phyloP scores from a whole-genome alignment of 2,113 vertebrate species.

The Hiodon tergisus region DNA sequence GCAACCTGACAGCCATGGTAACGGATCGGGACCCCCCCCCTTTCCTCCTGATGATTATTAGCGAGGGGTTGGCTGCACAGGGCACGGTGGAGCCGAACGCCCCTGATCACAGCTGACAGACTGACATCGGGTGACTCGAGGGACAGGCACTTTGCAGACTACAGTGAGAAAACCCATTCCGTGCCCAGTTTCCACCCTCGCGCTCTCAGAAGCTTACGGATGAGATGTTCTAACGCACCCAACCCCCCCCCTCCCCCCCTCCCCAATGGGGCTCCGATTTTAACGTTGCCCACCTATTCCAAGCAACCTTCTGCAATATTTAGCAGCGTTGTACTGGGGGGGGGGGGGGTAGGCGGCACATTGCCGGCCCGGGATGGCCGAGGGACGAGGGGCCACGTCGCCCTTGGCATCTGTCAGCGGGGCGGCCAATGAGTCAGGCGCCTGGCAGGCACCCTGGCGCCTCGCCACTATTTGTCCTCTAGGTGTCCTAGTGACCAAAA shows the following conservation, averaged over 20 bases:
- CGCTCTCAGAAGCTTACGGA: slow-evolving; percentile 16
- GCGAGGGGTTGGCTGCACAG: no score
- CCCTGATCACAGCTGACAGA: no score
- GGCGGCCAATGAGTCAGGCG: slow-evolving; percentile 37
- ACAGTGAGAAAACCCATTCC: no score
- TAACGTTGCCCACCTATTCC: slow-evolving; percentile 37
- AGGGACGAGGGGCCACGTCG: neutral
- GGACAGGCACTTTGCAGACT: no score
- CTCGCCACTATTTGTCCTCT: slow-evolving; percentile 47
- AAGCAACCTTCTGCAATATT: slow-evolving; percentile 43
- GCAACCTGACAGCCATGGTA: no score
- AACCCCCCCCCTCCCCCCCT: no score
- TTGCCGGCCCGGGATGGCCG: slow-evolving; percentile 3
- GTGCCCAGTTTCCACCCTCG: slow-evolving; percentile 13
- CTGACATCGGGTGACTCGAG: no score
- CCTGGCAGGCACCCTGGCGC: slow-evolving; percentile 43
- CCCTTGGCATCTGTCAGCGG: neutral
- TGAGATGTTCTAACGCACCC: slow-evolving; percentile 41
- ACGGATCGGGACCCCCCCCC: no score
- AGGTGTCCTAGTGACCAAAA: slow-evolving; percentile 45
- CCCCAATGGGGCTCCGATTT: slow-evolving; percentile 41
- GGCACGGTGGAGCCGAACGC: no score
- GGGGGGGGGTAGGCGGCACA: neutral
- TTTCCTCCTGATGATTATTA: no score
- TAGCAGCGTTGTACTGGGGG: slow-evolving; percentile 22